Evolutionary conservation across 2,888 invertebrate genomes (phyloP).

Genomic region (Megastigmus dorsalis): DNA sequence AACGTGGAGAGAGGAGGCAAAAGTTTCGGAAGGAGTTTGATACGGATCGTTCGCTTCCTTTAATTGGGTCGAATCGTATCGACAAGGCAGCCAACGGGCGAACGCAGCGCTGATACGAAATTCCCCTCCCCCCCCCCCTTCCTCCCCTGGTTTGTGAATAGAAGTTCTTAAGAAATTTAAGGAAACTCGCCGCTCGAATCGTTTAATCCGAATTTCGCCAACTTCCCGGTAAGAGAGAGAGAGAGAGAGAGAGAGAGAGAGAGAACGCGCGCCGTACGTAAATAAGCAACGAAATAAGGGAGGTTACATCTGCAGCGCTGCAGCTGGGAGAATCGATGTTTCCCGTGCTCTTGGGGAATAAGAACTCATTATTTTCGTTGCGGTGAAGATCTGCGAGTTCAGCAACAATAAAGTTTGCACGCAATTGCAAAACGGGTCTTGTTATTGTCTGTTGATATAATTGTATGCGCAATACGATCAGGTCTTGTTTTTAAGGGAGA

Average conservation of each 20-base stretch:
- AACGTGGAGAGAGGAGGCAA: not conserved
- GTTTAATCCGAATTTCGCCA: slow-evolving; percentile 42
- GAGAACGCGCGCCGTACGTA: not conserved
- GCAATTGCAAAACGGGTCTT: not conserved
- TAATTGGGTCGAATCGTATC: slow-evolving; percentile 51
- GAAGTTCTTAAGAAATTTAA: slow-evolving; percentile 42
- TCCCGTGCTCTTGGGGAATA: not conserved
- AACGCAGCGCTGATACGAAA: too few relatives aligned
- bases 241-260: too few relatives aligned
- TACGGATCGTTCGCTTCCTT: slow-evolving; percentile 44
- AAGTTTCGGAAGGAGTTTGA: slow-evolving; percentile 32
- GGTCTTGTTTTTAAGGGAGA: too few relatives aligned
- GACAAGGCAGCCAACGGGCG: slow-evolving; percentile 24
- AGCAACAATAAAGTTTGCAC: not conserved
- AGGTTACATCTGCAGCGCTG: not conserved
- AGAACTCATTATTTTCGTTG: slow-evolving; percentile 22
- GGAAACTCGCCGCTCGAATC: slow-evolving; percentile 38
- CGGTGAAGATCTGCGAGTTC: not conserved
- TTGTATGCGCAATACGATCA: too few relatives aligned
- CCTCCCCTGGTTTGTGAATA: slow-evolving; percentile 21
- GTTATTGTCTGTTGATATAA: not conserved
- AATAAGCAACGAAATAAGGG: slow-evolving; percentile 25
- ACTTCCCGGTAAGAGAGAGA: too few relatives aligned
- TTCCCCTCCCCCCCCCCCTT: too few relatives aligned
- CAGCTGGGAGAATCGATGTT: slow-evolving; percentile 1